These are phyloP conservation scores for Drosophila affinis DNA, from an alignment of 2,888 invertebrate genomes.

Conservation along the genomic window DNA sequence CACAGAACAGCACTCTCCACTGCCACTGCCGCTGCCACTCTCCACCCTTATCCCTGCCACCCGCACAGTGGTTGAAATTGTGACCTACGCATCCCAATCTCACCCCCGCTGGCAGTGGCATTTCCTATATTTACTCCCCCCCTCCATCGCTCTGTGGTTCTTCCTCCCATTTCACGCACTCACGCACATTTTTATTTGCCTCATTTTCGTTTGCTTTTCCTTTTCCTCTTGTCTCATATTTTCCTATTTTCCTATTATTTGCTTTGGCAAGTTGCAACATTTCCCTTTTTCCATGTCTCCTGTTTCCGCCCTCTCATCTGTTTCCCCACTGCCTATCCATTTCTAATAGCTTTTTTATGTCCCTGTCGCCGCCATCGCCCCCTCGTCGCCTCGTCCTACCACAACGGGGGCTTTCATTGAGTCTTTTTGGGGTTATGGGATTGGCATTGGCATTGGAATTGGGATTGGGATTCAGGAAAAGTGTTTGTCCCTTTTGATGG, in stretches of 20 bases:
- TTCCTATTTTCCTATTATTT: conserved; percentile 49
- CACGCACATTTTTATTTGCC: conserved; percentile 57
- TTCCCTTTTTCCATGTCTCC: conserved; percentile 35
- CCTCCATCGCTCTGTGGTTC: conserved; percentile 3
- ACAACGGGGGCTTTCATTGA: conserved; percentile 41
- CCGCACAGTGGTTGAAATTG: conserved; percentile 65
- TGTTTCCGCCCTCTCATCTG: conserved; percentile 3
- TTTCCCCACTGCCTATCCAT: conserved; percentile 19
- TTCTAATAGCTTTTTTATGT: conserved; percentile 69
- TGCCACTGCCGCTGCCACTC: conserved; percentile 21
- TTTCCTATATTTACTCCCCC: conserved; percentile 30
- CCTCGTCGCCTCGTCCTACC: conserved; percentile 46
- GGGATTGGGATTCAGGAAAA: conserved; percentile 12
- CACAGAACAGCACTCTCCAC: conserved; percentile 34
- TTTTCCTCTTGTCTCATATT: conserved; percentile 48
- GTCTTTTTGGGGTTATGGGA: conserved; percentile 8
- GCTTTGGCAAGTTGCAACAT: conserved; percentile 57
- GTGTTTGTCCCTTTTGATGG: conserved; percentile 15
- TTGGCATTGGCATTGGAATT: conserved; percentile 1
- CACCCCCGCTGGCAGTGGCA: conserved; percentile 39
- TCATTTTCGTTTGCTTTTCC: conserved; percentile 6
- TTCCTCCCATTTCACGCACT: conserved; percentile 25
- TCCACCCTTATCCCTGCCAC: conserved; percentile 29
- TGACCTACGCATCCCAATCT: conserved; percentile 39
- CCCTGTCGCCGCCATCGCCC: conserved; percentile 17